Evolutionary conservation across 2,888 invertebrate species (phyloP), one percentile per base, ranked within the genome.

Genomic region (Callimorpha dominula): DNA sequence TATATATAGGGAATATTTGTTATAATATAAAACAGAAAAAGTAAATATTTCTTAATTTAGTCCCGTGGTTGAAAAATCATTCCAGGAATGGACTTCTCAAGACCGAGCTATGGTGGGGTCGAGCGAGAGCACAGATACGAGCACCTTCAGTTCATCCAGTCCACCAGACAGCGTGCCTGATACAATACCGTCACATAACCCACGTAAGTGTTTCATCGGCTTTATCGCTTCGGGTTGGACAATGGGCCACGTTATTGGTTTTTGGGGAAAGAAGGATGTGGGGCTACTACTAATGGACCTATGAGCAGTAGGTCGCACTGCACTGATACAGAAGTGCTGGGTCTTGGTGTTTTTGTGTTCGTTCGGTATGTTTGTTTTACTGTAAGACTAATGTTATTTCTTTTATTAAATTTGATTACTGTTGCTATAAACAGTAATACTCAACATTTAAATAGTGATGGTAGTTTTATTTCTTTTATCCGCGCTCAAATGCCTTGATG

Each of bases 41-140:
- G 20, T 20, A n/a, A n/a, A 3, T 9, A 20, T 20, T 20, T 11
- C 4, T 57, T 11, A 20, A 57, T 4, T 60, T 20, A 14, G 31
- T 31, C 31, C 0, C 14, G 31, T 60, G 11, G 31, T 20, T 17
- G 31, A 12, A 0, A 40, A 50, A 43, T 46, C 42, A 54, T 54
- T 68, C 43, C 65, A 95, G 95, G 94, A 94, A 1, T 95, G 95
- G 95, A 88, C 91, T n/a, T 85, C 91, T 0, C 95, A 95, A 73
- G 93, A 94, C 78, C 92, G 94, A 0, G 95, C 96, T 0, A 96
- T 96, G 96, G 95, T 94, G 0, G 94, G 94, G 0, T 96, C 96
- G 0, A 92, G 88, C 71, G 95, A 94, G 74, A 96, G 95, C 76
- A 93, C 95, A 0, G 96, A 96, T 81, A 95, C 95, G 0, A 93